These are phyloP conservation scores for Hymenopus coronatus DNA, from an alignment of 2,888 invertebrate species.

Conservation along the genomic window DNA sequence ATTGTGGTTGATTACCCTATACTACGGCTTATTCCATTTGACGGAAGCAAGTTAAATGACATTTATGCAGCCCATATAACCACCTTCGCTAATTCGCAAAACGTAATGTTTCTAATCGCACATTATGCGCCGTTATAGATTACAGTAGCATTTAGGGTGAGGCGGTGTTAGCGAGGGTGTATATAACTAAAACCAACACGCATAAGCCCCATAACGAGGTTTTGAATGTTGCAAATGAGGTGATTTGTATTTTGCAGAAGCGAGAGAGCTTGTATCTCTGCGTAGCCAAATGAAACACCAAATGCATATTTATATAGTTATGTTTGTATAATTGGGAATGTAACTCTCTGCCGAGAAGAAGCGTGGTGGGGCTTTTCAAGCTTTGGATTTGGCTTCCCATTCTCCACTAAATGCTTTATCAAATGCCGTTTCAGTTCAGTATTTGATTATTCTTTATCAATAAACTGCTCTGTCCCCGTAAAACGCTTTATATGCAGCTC, in stretches of 20 bases:
- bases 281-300: background rate
- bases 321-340: conserved; percentile 11
- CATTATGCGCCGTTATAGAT: conserved; percentile 3
- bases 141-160: background rate
- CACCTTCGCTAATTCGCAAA: conserved; percentile 1
- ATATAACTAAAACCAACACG: conserved; percentile 12
- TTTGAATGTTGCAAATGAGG: conserved; percentile 15
- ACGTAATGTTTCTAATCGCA: conserved; percentile 1
- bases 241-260: conserved; percentile 19
- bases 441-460: too few relatives aligned
- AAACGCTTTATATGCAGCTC: too few relatives aligned
- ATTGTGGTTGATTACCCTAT: too few relatives aligned
- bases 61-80: background rate
- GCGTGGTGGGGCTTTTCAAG: too few relatives aligned
- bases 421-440: too few relatives aligned
- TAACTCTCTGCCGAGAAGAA: too few relatives aligned
- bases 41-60: conserved; percentile 26
- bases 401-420: too few relatives aligned
- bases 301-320: conserved; percentile 17
- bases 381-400: too few relatives aligned
- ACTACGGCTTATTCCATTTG: too few relatives aligned
- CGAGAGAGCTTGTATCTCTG: background rate
- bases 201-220: conserved; percentile 10
- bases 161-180: background rate
- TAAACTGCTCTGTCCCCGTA: too few relatives aligned